phyloP scores from a whole-genome alignment of 2,888 invertebrate genomes.

The Drosophila falleni region DNA sequence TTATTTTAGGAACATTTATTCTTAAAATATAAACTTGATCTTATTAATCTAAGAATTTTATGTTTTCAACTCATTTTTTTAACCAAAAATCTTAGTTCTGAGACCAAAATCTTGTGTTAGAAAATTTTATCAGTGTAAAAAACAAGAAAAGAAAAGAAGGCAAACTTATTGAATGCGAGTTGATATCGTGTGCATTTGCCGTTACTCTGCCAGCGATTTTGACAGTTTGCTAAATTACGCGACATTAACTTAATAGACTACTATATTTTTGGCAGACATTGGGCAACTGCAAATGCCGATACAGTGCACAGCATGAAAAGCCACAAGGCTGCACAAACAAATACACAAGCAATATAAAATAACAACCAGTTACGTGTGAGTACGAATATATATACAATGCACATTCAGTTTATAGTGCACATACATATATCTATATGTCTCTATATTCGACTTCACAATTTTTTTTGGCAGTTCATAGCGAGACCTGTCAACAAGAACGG shows the following conservation, averaged over 20 bases:
- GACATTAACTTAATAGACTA: conserved; percentile 80
- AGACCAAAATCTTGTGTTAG: too few relatives aligned
- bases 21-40: too few relatives aligned
- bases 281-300: conserved; percentile 64
- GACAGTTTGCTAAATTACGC: conserved; percentile 81
- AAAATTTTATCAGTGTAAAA: too few relatives aligned
- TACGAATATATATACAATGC: conserved; percentile 25
- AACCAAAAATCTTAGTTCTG: too few relatives aligned
- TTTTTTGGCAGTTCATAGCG: background rate
- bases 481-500: conserved; percentile 9
- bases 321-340: conserved; percentile 53
- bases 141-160: conserved; percentile 17
- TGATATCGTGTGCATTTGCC: conserved; percentile 60
- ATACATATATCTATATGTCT: conserved; percentile 8
- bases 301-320: conserved; percentile 28
- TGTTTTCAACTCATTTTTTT: too few relatives aligned
- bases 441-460: conserved; percentile 5
- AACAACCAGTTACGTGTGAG: conserved; percentile 47
- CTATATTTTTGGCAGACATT: conserved; percentile 73
- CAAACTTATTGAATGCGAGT: conserved; percentile 66
- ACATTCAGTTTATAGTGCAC: conserved; percentile 20
- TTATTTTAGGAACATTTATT: too few relatives aligned
- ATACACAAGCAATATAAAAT: conserved; percentile 57
- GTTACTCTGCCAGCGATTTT: conserved; percentile 72
- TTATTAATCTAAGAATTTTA: too few relatives aligned